These are phyloP conservation scores for Dioctria linearis DNA, from an alignment of 2,888 invertebrate species.

Conservation along the genomic window DNA sequence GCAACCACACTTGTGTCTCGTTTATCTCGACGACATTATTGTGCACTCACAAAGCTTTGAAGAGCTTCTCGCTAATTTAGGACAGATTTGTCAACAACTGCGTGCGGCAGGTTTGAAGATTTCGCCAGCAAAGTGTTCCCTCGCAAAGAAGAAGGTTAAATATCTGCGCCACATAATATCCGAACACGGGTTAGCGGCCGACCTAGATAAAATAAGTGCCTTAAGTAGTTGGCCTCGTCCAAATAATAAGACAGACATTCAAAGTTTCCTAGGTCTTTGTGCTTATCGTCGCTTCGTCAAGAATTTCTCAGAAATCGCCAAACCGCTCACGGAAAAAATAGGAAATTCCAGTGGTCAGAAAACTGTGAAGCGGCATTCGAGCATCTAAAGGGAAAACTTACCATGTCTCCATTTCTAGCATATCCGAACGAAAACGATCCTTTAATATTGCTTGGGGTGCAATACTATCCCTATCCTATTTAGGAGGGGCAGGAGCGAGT, in stretches of 20 bases:
- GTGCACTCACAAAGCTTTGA: background rate
- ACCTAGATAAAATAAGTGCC: no score
- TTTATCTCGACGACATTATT: background rate
- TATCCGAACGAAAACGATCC: background rate
- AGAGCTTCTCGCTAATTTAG: background rate
- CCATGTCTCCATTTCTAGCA: constrained; percentile 3
- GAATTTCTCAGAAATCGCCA: constrained; percentile 9
- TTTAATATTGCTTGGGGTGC: constrained; percentile 1
- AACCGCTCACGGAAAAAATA: constrained; percentile 17
- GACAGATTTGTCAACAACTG: no score
- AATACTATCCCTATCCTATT: background rate
- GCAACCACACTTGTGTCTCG: background rate
- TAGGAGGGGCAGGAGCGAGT: constrained; percentile 7
- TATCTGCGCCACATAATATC: no score
- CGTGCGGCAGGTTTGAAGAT: no score
- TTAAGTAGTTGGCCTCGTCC: no score
- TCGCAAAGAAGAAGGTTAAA: no score
- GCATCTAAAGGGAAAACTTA: background rate
- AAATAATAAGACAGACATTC: background rate
- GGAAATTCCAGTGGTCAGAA: background rate
- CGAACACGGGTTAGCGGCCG: no score
- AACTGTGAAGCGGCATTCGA: background rate
- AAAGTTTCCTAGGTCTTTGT: background rate
- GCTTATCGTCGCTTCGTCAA: constrained; percentile 1
- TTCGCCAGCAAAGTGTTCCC: no score